A percentile compares a stretch with the other conserved stretches of the same genome.
These are phyloP conservation scores for Rhagophthalmus giganteus DNA, from an alignment of 2,888 invertebrate genomes.

Conservation along the genomic window DNA sequence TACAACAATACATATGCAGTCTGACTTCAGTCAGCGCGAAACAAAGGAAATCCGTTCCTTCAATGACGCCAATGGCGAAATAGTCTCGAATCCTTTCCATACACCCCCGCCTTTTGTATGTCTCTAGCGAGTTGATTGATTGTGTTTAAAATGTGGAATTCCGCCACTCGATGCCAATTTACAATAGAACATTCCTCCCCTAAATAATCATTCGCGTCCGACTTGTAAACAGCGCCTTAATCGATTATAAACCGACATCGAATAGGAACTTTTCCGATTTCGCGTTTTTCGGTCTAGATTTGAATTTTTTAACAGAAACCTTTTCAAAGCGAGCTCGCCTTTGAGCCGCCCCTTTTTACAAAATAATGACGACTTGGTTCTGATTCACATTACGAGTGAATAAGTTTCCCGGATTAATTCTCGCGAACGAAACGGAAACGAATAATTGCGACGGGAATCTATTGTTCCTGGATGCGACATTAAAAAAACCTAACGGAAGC, in stretches of 20 bases:
- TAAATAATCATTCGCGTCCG: slow-evolving; percentile 14
- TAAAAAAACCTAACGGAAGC: slow-evolving; percentile 33
- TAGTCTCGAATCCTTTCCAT: slow-evolving; percentile 14
- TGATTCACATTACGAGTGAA: slow-evolving; percentile 35
- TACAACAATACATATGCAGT: slow-evolving; percentile 9
- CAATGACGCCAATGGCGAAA: slow-evolving; percentile 14
- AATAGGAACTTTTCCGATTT: slow-evolving; percentile 13
- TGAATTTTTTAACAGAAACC: slow-evolving; percentile 29
- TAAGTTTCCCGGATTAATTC: slow-evolving; percentile 37
- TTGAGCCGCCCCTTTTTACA: slow-evolving; percentile 21
- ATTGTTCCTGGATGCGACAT: slow-evolving; percentile 35
- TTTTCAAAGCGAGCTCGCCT: slow-evolving; percentile 19
- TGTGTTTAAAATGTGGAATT: slow-evolving; percentile 19
- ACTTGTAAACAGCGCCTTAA: slow-evolving; percentile 15
- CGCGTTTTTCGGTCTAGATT: slow-evolving; percentile 13
- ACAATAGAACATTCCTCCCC: slow-evolving; percentile 6
- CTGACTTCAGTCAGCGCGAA: slow-evolving; percentile 5
- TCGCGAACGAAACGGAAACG: slow-evolving; percentile 37
- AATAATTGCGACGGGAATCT: slow-evolving; percentile 37
- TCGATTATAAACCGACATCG: slow-evolving; percentile 21
- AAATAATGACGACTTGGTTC: slow-evolving; percentile 31
- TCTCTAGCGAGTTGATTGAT: slow-evolving; percentile 18
- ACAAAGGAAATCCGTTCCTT: slow-evolving; percentile 23
- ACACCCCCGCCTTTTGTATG: slow-evolving; percentile 20
- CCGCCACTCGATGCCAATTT: slow-evolving; percentile 9